Evolutionary conservation across 2,797 vertebrate species (phyloP).

Genomic region (Oryzias sinensis): DNA sequence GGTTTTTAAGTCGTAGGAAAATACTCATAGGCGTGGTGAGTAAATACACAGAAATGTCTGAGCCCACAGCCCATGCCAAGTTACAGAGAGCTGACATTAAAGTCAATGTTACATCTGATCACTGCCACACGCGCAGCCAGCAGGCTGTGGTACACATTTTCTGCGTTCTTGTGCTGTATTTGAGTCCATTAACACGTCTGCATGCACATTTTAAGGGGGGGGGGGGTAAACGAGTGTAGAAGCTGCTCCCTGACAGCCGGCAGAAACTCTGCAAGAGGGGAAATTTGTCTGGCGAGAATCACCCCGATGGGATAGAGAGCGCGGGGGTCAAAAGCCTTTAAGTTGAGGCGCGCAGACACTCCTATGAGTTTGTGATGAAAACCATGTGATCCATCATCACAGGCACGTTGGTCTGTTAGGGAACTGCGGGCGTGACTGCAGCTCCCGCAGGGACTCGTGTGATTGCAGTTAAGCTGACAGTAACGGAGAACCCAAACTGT

Average conservation of each 20-base stretch:
- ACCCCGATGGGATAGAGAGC: slow-evolving; percentile 78
- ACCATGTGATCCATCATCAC: slow-evolving; percentile 89
- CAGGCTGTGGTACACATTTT: slow-evolving; percentile 39
- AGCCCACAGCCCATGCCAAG: slow-evolving; percentile 38
- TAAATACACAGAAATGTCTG: slow-evolving; percentile 56
- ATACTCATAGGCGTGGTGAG: slow-evolving; percentile 41
- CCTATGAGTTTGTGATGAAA: slow-evolving; percentile 91
- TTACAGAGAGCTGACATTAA: slow-evolving; percentile 48
- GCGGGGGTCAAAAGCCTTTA: slow-evolving; percentile 86
- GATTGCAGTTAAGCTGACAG: slow-evolving; percentile 81
- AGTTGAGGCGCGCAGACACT: slow-evolving; percentile 82
- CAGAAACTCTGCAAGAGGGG: slow-evolving; percentile 75
- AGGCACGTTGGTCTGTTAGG: slow-evolving; percentile 55
- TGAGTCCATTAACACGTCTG: slow-evolving; percentile 70
- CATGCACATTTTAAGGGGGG: slow-evolving; percentile 52
- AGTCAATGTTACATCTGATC: slow-evolving; percentile 53
- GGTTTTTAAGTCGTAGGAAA: slow-evolving; percentile 50
- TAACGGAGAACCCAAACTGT: slow-evolving; percentile 58
- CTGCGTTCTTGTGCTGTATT: slow-evolving; percentile 57
- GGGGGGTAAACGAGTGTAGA: slow-evolving; percentile 66
- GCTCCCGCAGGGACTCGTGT: slow-evolving; percentile 88
- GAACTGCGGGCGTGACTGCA: slow-evolving; percentile 80
- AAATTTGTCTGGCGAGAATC: slow-evolving; percentile 96
- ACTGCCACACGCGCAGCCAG: slow-evolving; percentile 36
- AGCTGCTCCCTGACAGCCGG: slow-evolving; percentile 48